A percentile compares a stretch with the other conserved stretches of the same genome.
These are phyloP conservation scores for Brachyhypopomus gauderio DNA, from an alignment of 2,113 vertebrate genomes.

Conservation along the genomic window DNA sequence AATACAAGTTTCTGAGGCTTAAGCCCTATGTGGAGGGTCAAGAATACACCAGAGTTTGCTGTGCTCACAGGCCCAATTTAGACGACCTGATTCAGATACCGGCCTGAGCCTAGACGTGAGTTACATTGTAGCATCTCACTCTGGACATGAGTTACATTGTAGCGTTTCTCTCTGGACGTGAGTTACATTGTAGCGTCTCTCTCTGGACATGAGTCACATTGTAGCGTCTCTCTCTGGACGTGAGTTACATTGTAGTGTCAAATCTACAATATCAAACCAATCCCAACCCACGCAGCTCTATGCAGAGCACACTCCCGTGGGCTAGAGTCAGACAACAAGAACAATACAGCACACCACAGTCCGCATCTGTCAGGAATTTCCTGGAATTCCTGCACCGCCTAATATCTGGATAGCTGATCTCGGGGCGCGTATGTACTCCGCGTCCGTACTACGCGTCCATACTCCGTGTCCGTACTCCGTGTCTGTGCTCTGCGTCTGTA, in stretches of 20 bases:
- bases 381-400: slow-evolving; percentile 49
- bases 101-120: background rate
- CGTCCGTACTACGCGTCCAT: too few species aligned
- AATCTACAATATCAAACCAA: too few species aligned
- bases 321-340: background rate
- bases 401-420: background rate
- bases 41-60: slow-evolving; percentile 4
- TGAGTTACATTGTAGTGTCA: too few species aligned
- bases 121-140: background rate
- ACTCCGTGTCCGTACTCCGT: too few species aligned
- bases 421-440: too few species aligned
- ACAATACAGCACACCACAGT: slow-evolving; percentile 38
- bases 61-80: slow-evolving; percentile 10
- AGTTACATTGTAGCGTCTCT: too few species aligned
- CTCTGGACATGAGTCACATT: background rate
- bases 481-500: too few species aligned
- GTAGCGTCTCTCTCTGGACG: background rate
- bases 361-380: slow-evolving; percentile 57
- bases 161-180: background rate
- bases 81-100: background rate
- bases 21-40: slow-evolving; percentile 9
- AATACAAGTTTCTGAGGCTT: slow-evolving; percentile 31
- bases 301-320: background rate
- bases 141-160: background rate
- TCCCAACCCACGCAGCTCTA: too few species aligned